Percentiles rank a stretch among this genome's conserved stretches.
Conservation (phyloP, 2,888 invertebrate species). For the Machimus rusticus region DNA sequence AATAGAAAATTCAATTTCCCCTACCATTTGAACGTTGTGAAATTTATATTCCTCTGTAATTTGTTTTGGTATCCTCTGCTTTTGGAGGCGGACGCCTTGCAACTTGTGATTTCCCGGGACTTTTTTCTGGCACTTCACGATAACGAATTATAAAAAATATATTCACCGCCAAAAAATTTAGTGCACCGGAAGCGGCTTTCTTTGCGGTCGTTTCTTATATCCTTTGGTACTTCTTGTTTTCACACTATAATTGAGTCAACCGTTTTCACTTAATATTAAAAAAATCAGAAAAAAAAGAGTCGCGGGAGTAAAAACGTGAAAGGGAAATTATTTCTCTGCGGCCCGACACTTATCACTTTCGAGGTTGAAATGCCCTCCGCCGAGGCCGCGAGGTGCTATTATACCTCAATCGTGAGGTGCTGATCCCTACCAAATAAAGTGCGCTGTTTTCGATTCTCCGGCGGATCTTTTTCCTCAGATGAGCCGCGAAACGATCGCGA, state of each 20-base stretch:
- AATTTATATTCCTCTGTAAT: conserved; percentile 21
- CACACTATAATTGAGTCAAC: neutral
- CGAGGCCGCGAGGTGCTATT: conserved; percentile 22
- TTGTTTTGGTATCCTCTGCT: neutral
- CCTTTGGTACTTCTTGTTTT: neutral
- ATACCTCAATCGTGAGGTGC: neutral
- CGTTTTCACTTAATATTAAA: neutral
- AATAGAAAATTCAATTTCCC: conserved; percentile 21
- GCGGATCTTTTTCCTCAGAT: neutral
- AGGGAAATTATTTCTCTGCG: neutral
- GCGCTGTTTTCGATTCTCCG: neutral
- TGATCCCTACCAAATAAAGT: conserved; percentile 22
- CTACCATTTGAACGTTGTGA: conserved; percentile 18
- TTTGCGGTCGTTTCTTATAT: neutral
- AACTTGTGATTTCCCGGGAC: neutral
- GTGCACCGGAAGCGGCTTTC: neutral
- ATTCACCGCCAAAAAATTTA: neutral
- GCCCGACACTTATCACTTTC: conserved; percentile 60
- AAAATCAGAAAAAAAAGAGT: neutral
- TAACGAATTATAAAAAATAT: neutral
- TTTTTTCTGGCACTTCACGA: neutral
- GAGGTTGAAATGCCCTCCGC: conserved; percentile 58
- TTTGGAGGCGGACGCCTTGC: neutral
- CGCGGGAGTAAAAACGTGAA: neutral
- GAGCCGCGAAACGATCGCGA: neutral